These are phyloP conservation scores for Eucera pruinosa DNA, from an alignment of 2,888 invertebrate species.

Conservation along the genomic window DNA sequence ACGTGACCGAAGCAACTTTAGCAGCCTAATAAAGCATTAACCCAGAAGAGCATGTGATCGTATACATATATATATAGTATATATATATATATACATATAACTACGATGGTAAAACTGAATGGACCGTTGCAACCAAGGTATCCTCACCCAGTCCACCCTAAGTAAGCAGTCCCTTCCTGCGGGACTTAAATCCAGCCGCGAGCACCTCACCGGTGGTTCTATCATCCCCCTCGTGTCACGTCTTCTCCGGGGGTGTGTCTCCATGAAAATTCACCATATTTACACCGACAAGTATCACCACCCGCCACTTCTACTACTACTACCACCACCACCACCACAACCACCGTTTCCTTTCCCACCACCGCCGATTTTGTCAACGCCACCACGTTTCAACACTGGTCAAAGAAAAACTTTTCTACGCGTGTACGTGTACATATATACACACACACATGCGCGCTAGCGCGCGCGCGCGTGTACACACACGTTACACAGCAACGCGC, in stretches of 20 bases:
- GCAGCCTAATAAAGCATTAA: constrained; percentile 27
- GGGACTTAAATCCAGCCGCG: constrained; percentile 45
- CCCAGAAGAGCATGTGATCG: too few relatives aligned
- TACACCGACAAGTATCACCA: constrained; percentile 30
- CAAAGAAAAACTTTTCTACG: not conserved
- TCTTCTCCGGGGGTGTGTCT: constrained; percentile 56
- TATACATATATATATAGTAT: too few relatives aligned
- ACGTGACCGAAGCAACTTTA: not conserved
- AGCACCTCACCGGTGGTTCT: constrained; percentile 44
- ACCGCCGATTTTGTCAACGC: not conserved
- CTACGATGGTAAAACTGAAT: too few relatives aligned
- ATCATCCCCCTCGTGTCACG: constrained; percentile 55
- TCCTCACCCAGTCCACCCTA: constrained; percentile 52
- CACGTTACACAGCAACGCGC: too few relatives aligned
- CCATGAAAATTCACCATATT: constrained; percentile 53
- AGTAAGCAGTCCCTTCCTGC: constrained; percentile 29
- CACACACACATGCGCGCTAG: too few relatives aligned
- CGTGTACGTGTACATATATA: not conserved
- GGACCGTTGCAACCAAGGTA: too few relatives aligned
- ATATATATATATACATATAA: too few relatives aligned
- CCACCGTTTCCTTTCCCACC: not conserved
- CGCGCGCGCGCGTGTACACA: too few relatives aligned
- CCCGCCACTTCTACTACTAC: constrained; percentile 1
- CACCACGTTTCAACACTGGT: constrained; percentile 35
- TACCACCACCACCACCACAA: constrained; percentile 2